A percentile compares a stretch with the other conserved stretches of the same genome.
These are phyloP conservation scores for Elephantulus edwardii DNA, from an alignment of 2,113 vertebrate genomes.

Conservation along the genomic window DNA sequence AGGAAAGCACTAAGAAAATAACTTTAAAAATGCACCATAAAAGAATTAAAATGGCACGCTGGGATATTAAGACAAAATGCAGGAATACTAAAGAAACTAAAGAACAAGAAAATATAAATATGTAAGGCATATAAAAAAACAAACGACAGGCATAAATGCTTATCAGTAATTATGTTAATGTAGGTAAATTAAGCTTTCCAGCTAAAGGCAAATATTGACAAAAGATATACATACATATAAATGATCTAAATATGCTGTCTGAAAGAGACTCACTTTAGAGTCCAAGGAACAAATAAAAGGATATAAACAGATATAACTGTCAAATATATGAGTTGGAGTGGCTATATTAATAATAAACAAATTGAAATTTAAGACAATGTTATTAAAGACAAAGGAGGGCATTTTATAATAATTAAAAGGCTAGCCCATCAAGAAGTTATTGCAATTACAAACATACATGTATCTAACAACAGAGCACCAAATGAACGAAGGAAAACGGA, in stretches of 20 bases:
- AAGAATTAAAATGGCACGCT: not conserved
- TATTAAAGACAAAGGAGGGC: not conserved
- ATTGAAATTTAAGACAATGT: not conserved
- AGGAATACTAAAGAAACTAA: not conserved
- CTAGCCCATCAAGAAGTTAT: not conserved
- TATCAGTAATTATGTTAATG: not conserved
- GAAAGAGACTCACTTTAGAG: not conserved
- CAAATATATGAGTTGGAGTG: not conserved
- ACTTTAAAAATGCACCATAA: not conserved
- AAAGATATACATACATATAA: not conserved
- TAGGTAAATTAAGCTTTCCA: not conserved
- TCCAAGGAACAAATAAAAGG: not conserved
- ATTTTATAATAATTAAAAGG: not conserved
- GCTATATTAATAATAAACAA: not conserved
- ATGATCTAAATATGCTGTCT: not conserved
- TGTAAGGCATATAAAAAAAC: not conserved
- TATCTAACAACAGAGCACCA: not conserved
- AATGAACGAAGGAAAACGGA: not conserved
- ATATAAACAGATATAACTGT: not conserved
- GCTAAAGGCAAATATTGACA: not conserved
- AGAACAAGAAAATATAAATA: not conserved
- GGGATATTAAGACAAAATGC: not conserved
- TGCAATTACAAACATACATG: not conserved
- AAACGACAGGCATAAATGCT: not conserved
- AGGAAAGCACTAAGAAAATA: not conserved